Base-by-base conservation (phyloP, 2,888 invertebrate species). In the Phaonia tiefii region DNA sequence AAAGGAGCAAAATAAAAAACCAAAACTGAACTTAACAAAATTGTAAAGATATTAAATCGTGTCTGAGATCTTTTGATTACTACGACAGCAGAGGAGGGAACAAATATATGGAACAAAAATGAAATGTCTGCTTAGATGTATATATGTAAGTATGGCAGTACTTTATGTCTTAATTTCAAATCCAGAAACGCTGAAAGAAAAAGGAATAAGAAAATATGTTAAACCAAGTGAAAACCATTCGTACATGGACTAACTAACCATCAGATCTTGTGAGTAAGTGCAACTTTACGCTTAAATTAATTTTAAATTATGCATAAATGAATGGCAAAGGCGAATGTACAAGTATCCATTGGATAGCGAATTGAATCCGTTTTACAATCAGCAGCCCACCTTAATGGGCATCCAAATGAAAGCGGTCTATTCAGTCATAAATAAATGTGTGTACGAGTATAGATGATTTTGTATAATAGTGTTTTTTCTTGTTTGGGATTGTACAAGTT, bases 291-390 rank as follows among this genome's bases (percentile, higher is more conserved):
- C 77, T 75, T 63, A 84, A 84, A 83, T 84, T 81, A 81, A 83
- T 84, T 83, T 83, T 84, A 81, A 83, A 84, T 84, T 84, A 84
- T 84, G 84, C 79, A 83, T 83, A 81, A 83, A 70, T 46, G 72
- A 73, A 72, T 31, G 31, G 31, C 44, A 71, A 44, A 17, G 31
- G 31, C 13, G 67, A 75, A 63, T n/a, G 31, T 60, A 49, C 37
- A 67, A 56, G 22, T 44, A 65, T 66, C 26, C 25, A 54, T 31
- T 25, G 25, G 11, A 8, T 25, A 13, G 10, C 3, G 13, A 11
- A 22, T 22, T 25, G 2, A 20, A 22, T 2, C 54, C 22, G 4
- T 2, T 37, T 7, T 4, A 4, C 44, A 13, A n/a, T 11, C 4
- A 17, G 17, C 20, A 5, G 2, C 49, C 49, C 49, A 3, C 49